These are phyloP conservation scores for Mobula birostris DNA, from an alignment of 2,113 vertebrate genomes.

Conservation along the genomic window DNA sequence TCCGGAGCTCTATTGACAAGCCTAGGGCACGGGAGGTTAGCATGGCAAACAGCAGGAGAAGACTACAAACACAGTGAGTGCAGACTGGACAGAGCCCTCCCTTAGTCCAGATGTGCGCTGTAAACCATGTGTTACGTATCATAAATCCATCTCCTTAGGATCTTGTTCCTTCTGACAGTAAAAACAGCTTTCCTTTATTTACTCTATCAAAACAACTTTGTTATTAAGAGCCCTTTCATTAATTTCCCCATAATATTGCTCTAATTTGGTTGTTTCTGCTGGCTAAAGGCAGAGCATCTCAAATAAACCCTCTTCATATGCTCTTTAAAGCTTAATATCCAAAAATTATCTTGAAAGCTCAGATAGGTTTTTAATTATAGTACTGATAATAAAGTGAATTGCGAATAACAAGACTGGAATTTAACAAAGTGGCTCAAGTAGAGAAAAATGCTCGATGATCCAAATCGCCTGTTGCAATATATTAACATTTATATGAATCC, in stretches of 20 bases:
- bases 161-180: background rate
- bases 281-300: background rate
- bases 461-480: background rate
- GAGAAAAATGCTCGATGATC: background rate
- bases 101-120: no score
- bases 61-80: no score
- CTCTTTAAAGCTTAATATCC: background rate
- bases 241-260: background rate
- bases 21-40: no score
- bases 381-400: background rate
- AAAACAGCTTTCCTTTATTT: background rate
- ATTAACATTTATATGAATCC: background rate
- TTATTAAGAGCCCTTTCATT: background rate
- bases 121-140: no score
- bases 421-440: background rate
- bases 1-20: no score
- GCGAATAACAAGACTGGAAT: background rate
- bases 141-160: background rate
- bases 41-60: no score
- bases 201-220: background rate
- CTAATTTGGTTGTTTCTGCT: background rate
- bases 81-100: no score
- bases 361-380: background rate
- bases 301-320: background rate
- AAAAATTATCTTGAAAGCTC: background rate